Evolutionary conservation across 2,888 invertebrate genomes (phyloP), one percentile per base, ranked within the genome.

Genomic region (Ichneumoninae sp.): DNA sequence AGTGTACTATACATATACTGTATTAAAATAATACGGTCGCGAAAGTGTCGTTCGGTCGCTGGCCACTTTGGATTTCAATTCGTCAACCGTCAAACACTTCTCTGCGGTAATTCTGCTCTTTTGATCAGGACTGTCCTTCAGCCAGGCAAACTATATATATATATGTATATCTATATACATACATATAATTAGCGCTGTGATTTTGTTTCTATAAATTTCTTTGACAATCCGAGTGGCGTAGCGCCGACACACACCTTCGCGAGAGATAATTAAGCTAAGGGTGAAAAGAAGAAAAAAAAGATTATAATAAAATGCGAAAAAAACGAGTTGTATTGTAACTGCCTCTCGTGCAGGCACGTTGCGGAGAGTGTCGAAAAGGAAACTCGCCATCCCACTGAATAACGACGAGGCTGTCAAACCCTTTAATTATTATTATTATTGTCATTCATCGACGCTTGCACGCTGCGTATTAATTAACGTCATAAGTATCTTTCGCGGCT

Each of bases 1-100:
- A 85, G 71, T 85, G 85, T 85, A 85, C 85, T 85, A 74, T 69
- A 85, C 66, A 75, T 68, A 69, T 82, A 79, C 40, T 71, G 79
- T 85, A 79, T 75, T 66, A 66, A 79, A 66, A 79, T 65, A 70
- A 79, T 50, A 33, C 70, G 70, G 40, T 79, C 57, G 70, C 33
- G 52, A 54, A 63, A 19, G 50, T 50, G 50, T 65, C n/a, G 69
- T 40, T 63, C 69, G 75, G 66, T 85, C 65, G 78, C 50, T 36
- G 47, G 54, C 30, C 40, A 78, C 65, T 44, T 70, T 57, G 65
- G 52, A 79, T 57, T 47, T 78, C 3, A 57, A 70, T 50, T 65
- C 44, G 57, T 33, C 71, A 36, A 74, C 47, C 50, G 77, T 74
- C 63, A 50, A 6, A 22, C 7, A 30, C 40, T 8, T 5, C 57